Base-by-base conservation (phyloP, 2,888 invertebrate species). In the Limenitis camilla region DNA sequence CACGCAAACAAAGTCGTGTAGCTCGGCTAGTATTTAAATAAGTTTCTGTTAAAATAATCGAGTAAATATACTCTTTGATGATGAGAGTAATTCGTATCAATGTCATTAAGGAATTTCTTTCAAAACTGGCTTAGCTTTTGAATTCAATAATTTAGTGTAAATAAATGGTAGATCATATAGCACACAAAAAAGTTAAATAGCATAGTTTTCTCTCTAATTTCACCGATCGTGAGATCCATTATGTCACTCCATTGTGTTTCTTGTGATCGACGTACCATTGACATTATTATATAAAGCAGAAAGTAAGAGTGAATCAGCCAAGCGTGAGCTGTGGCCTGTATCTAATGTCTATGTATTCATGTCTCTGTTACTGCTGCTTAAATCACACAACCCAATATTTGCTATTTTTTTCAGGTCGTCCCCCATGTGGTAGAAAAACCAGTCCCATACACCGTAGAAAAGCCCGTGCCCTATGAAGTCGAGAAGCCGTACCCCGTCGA, bases 401-500 rank as follows among this genome's bases (percentile, higher is more conserved):
- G 8, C 49, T 51, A 46, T 61, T 53, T 49, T 45, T 69, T 65
- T 0, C 75, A 88, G 88, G 89, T 91, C 46, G 92, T 93, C 5
- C 91, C 92, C 8, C 92, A 93, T 65, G 89, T 92, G 57, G 89
- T 93, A 49, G 93, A 93, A 66, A 92, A 91, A 66, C 92, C 91
- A 61, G 91, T 93, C 8, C 93, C 93, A 4, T 92, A 92, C 76
- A 91, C 92, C 2, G 92, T 93, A 5, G 93, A 93, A 69, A 92
- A 92, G 68, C 91, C 92, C 27, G 90, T 91, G 27, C 91, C 91
- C 19, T 91, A 92, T 65, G 91, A 92, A 62, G 90, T 93, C 2
- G 92, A 92, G 68, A 92, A 91, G 69, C 93, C 93, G 5, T 93
- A 92, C 88, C 92, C 92, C 63, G 92, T 93, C 5, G 91, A 92